Conservation (phyloP, 2,113 vertebrate genomes). For the Etia nguti region DNA sequence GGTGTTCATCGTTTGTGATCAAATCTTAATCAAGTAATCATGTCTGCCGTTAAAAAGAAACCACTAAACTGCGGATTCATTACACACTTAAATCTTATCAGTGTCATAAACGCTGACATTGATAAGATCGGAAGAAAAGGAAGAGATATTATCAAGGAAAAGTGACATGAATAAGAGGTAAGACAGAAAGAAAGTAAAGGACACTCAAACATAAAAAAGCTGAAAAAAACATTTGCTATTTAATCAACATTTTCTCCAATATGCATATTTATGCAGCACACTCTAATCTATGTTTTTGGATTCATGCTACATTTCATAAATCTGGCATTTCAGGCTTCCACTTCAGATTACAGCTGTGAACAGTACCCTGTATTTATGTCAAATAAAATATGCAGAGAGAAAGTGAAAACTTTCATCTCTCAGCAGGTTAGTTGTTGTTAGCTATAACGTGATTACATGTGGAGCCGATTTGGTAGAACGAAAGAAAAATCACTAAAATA, state of each 20-base stretch:
- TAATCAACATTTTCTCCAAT: not conserved
- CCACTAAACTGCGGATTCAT: not conserved
- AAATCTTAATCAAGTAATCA: not conserved
- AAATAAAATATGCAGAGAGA: not conserved
- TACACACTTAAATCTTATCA: not conserved
- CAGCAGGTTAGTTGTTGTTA: not conserved
- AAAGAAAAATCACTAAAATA: not conserved
- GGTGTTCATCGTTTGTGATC: not conserved
- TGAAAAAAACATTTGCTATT: accelerated
- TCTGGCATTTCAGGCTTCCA: not conserved
- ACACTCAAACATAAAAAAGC: not conserved
- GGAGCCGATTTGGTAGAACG: not conserved
- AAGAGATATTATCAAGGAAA: not conserved
- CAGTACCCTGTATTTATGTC: not conserved
- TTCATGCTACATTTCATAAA: not conserved
- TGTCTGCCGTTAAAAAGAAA: not conserved
- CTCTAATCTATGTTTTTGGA: not conserved
- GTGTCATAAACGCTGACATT: not conserved
- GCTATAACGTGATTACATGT: not conserved
- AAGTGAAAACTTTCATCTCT: not conserved
- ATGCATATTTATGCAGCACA: not conserved
- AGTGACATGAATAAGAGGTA: not conserved
- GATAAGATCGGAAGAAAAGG: not conserved
- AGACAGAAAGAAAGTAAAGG: not conserved
- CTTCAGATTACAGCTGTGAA: not conserved